A percentile compares a stretch with the other conserved stretches of the same genome.
phyloP scores from a whole-genome alignment of 23 tunicate genomes.

The Halocynthia aurantium region DNA sequence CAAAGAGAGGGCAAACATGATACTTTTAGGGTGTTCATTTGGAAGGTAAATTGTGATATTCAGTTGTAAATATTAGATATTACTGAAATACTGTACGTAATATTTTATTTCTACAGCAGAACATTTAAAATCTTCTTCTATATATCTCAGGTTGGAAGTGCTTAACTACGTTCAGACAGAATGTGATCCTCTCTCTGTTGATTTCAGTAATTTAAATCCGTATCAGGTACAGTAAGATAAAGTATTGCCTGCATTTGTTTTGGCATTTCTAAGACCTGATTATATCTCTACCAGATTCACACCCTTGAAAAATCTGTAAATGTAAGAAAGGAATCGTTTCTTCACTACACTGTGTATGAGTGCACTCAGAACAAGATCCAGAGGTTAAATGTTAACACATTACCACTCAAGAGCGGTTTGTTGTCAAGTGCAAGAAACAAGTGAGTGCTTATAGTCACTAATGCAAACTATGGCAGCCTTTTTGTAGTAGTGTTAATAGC shows the following conservation, averaged over 20 bases:
- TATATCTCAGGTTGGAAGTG: conserved; percentile 68
- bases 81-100: no score
- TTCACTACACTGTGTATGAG: conserved; percentile 64
- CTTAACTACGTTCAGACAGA: conserved; percentile 43
- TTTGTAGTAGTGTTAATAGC: no score
- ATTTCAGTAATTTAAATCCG: conserved; percentile 49
- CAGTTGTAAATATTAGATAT: neutral
- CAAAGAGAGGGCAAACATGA: conserved; percentile 55
- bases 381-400: conserved; percentile 44
- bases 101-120: no score
- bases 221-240: conserved; percentile 24
- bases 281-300: conserved; percentile 21
- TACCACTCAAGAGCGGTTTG: conserved; percentile 67
- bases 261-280: neutral
- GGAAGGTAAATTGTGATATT: conserved; percentile 31
- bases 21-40: conserved; percentile 54
- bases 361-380: conserved; percentile 49
- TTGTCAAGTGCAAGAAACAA: conserved; percentile 65
- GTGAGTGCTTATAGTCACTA: conserved; percentile 9
- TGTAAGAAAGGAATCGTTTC: conserved; percentile 24
- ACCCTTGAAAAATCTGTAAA: conserved; percentile 74
- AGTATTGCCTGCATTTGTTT: neutral
- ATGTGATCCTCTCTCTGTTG: conserved; percentile 38
- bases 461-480: no score
- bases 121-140: neutral